A percentile compares a stretch with the other conserved stretches of the same genome.
These are phyloP conservation scores for Euwallacea fornicatus DNA, from an alignment of 1,140 invertebrate species.

Conservation along the genomic window DNA sequence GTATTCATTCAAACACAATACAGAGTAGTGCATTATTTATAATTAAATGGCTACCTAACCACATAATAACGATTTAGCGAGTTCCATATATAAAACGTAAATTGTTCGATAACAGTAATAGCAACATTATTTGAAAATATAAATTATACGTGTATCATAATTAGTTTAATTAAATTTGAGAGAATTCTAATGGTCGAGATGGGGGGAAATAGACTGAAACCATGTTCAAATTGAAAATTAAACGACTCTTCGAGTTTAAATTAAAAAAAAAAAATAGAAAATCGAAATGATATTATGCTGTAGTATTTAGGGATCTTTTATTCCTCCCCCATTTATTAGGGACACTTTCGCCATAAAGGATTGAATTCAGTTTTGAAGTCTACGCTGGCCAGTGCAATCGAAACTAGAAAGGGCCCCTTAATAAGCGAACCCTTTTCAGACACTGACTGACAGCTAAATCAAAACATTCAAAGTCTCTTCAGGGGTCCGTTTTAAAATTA, in stretches of 20 bases:
- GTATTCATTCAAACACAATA: too few relatives aligned
- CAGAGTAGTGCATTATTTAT: too few relatives aligned
- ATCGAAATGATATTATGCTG: neutral
- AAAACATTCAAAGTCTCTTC: constrained; percentile 20
- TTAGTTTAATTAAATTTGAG: constrained; percentile 1
- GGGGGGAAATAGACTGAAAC: neutral
- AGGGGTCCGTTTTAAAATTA: constrained; percentile 11
- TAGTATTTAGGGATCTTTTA: neutral
- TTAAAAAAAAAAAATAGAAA: neutral
- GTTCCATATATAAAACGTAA: too few relatives aligned
- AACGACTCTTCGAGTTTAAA: neutral
- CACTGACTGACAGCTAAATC: constrained; percentile 17
- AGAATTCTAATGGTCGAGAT: neutral
- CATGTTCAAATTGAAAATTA: neutral
- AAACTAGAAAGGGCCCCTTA: constrained; percentile 6
- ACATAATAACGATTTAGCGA: too few relatives aligned
- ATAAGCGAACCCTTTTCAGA: constrained; percentile 19
- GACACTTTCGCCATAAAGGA: neutral
- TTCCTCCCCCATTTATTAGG: neutral
- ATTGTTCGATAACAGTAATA: too few relatives aligned
- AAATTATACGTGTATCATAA: neutral
- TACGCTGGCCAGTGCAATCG: neutral
- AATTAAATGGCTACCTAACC: too few relatives aligned
- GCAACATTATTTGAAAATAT: too few relatives aligned
- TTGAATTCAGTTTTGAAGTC: neutral